phyloP scores from a whole-genome alignment of 2,797 vertebrate genomes.

The Sebastes matsubarae region DNA sequence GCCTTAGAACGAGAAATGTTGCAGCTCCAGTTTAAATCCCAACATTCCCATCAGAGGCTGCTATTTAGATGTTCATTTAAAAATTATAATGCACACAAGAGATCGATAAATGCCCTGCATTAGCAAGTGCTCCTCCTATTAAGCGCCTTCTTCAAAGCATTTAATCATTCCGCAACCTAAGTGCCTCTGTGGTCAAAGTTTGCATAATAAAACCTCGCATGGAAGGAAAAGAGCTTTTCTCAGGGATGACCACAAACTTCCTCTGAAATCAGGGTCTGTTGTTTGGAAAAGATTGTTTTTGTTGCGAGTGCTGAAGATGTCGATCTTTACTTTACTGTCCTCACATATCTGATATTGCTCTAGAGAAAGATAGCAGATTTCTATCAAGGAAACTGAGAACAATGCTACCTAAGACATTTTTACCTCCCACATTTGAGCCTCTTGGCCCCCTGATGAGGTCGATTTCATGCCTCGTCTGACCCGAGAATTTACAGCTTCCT shows the following conservation, averaged over 20 bases:
- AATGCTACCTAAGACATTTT: not conserved
- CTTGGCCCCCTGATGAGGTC: constrained; percentile 42
- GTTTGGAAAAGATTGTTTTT: not conserved
- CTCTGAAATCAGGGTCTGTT: not conserved
- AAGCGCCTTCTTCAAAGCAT: constrained; percentile 15
- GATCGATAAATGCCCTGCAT: constrained; percentile 25
- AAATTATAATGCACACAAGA: constrained; percentile 4
- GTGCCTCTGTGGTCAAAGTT: constrained; percentile 14
- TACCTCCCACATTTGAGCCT: constrained; percentile 41
- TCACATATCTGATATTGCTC: not conserved
- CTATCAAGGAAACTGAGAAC: not conserved
- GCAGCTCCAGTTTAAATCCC: not conserved
- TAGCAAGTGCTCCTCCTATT: constrained; percentile 15
- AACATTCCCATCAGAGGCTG: not conserved
- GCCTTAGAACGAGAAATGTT: not conserved
- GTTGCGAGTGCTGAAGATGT: not conserved
- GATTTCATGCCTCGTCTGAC: constrained; percentile 62
- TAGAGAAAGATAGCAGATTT: not conserved
- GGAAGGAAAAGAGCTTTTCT: not conserved
- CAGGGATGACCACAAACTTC: not conserved
- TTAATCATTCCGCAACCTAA: constrained; percentile 24
- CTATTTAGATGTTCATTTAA: constrained; percentile 20
- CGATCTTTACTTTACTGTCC: not conserved
- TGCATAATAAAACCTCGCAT: not conserved
- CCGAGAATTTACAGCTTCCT: constrained; percentile 68